Conservation (phyloP, 2,888 invertebrate genomes). For the Phyto melanocephala region DNA sequence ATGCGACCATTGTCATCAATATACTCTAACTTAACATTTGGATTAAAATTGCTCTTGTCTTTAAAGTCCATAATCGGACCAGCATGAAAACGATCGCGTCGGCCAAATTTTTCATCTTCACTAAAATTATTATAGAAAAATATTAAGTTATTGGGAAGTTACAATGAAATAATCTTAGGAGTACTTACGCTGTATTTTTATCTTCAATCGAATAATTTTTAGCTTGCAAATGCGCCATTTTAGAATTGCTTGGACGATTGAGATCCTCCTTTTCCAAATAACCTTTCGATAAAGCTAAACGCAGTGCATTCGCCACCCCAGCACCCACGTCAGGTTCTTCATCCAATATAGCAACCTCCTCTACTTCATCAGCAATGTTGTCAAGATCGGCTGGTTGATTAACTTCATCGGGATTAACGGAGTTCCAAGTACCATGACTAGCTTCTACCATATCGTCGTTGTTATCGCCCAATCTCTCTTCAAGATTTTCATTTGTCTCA, state of each 20-base stretch:
- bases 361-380: constrained; percentile 78
- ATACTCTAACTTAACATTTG: constrained; percentile 97
- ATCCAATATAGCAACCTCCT: constrained; percentile 82
- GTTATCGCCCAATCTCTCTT: constrained; percentile 71
- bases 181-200: constrained; percentile 83
- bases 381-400: constrained; percentile 79
- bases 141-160: not conserved
- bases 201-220: constrained; percentile 90
- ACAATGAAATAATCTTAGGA: no score
- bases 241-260: constrained; percentile 85
- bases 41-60: constrained; percentile 93
- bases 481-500: constrained; percentile 76
- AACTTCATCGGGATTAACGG: constrained; percentile 83
- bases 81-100: constrained; percentile 85
- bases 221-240: constrained; percentile 87
- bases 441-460: constrained; percentile 78
- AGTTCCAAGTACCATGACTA: constrained; percentile 89
- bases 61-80: constrained; percentile 95
- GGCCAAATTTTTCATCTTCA: constrained; percentile 90
- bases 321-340: constrained; percentile 94
- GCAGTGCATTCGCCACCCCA: constrained; percentile 95
- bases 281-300: constrained; percentile 95
- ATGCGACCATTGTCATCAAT: constrained; percentile 97
- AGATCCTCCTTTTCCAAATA: constrained; percentile 91
- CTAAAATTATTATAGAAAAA: constrained; percentile 79